A percentile compares a stretch with the other conserved stretches of the same genome.
phyloP scores from a whole-genome alignment of 1,140 invertebrate species.

The Telenomus remus region DNA sequence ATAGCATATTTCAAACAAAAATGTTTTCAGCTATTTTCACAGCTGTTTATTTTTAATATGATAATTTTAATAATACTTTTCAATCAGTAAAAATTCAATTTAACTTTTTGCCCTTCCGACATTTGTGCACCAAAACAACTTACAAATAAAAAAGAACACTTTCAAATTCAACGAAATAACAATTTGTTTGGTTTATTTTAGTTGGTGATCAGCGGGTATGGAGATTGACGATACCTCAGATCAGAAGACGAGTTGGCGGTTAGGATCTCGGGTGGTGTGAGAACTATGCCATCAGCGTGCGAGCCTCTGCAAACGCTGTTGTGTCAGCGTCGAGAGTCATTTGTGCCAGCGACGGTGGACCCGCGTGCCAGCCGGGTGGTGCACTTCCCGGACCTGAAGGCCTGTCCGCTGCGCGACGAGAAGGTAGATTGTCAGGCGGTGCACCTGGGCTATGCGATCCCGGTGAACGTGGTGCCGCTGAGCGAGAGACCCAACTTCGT shows the following conservation, averaged over 20 bases:
- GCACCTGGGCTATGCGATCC: conserved; percentile 78
- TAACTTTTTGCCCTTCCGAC: no score
- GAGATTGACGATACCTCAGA: no score
- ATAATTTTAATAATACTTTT: no score
- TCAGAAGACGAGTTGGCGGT: conserved; percentile 10
- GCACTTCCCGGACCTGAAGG: conserved; percentile 75
- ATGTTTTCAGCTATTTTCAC: no score
- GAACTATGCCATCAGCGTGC: conserved; percentile 57
- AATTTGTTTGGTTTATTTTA: no score
- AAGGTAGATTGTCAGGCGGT: conserved; percentile 75
- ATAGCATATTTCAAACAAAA: no score
- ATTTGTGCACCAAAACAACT: no score
- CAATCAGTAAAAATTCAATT: no score
- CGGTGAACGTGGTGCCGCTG: conserved; percentile 72
- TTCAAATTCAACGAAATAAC: no score
- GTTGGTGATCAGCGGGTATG: no score
- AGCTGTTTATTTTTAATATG: no score
- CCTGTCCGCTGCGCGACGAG: conserved; percentile 65
- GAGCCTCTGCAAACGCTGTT: conserved; percentile 44
- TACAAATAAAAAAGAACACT: no score
- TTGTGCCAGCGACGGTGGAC: conserved; percentile 58
- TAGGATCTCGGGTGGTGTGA: conserved; percentile 23
- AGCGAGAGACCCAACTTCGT: conserved; percentile 62
- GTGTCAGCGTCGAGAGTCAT: conserved; percentile 58
- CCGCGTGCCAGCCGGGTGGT: conserved; percentile 72